Conservation (phyloP, 2,888 invertebrate species). For the Macrostomum cliftonense region DNA sequence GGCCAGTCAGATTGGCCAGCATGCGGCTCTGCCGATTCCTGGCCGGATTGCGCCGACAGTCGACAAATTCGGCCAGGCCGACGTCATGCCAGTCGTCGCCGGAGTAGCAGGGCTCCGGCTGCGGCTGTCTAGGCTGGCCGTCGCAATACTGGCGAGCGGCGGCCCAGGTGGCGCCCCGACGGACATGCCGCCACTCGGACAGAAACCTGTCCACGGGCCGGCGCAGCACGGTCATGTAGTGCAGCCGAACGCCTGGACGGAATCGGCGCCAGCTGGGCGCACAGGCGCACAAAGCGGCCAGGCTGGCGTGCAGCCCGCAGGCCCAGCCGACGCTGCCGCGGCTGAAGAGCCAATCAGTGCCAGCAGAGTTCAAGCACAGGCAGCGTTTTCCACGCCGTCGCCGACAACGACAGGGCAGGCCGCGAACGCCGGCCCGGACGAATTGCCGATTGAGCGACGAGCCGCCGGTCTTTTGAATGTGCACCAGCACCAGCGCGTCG, state of each 20-base stretch:
- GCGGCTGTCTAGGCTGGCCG: constrained; percentile 24
- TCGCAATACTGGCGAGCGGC: constrained; percentile 49
- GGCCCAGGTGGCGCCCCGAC: constrained; percentile 87
- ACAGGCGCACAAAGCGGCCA: constrained; percentile 59
- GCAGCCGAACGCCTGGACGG: too few species aligned
- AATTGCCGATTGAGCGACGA: constrained; percentile 86
- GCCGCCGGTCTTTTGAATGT: constrained; percentile 97
- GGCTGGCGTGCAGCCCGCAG: constrained; percentile 92
- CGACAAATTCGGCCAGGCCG: constrained; percentile 67
- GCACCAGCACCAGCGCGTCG: constrained; percentile 90
- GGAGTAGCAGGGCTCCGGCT: neutral
- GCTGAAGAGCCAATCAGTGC: constrained; percentile 65
- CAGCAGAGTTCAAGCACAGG: constrained; percentile 19
- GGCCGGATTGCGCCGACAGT: constrained; percentile 77
- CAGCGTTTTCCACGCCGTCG: constrained; percentile 63
- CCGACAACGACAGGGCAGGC: constrained; percentile 80
- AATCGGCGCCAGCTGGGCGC: constrained; percentile 5
- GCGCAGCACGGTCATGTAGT: constrained; percentile 80
- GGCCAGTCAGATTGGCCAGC: constrained; percentile 79
- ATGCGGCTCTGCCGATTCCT: constrained; percentile 88
- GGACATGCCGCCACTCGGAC: constrained; percentile 88
- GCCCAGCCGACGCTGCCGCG: constrained; percentile 33
- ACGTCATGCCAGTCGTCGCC: constrained; percentile 49
- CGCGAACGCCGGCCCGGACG: constrained; percentile 53
- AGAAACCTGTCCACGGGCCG: constrained; percentile 80